Conservation (phyloP, 2,888 invertebrate species). For the Hydraecia micacea region DNA sequence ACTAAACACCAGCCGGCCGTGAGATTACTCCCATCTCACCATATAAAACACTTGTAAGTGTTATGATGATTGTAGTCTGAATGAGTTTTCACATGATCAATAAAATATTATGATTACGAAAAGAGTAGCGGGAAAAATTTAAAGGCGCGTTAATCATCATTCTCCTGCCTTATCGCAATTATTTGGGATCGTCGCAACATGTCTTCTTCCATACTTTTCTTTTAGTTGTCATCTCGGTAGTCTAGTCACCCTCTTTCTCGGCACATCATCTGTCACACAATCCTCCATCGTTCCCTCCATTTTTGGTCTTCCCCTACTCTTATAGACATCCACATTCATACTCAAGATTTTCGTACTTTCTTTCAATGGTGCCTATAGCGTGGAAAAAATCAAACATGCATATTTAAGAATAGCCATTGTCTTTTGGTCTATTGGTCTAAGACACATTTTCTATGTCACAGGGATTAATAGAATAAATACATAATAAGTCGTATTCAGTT, state of each 20-base stretch:
- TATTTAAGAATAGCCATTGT: background rate
- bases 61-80: constrained; percentile 2
- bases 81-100: background rate
- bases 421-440: background rate
- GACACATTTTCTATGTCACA: background rate
- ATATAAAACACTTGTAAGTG: background rate
- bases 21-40: constrained; percentile 26
- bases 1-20: constrained; percentile 18
- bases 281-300: background rate
- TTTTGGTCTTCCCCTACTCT: background rate
- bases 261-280: background rate
- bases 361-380: background rate
- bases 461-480: background rate
- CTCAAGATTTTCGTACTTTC: background rate
- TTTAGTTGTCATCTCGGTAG: background rate
- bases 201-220: background rate
- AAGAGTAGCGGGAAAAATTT: background rate
- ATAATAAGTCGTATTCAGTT: background rate
- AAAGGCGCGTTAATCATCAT: too few relatives aligned
- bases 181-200: background rate
- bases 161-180: background rate
- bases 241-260: background rate
- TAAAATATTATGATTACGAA: background rate
- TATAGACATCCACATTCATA: background rate
- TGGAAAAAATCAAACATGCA: background rate